Evolutionary conservation across 2,888 invertebrate species (phyloP).

Genomic region (Brassicogethes aeneus): DNA sequence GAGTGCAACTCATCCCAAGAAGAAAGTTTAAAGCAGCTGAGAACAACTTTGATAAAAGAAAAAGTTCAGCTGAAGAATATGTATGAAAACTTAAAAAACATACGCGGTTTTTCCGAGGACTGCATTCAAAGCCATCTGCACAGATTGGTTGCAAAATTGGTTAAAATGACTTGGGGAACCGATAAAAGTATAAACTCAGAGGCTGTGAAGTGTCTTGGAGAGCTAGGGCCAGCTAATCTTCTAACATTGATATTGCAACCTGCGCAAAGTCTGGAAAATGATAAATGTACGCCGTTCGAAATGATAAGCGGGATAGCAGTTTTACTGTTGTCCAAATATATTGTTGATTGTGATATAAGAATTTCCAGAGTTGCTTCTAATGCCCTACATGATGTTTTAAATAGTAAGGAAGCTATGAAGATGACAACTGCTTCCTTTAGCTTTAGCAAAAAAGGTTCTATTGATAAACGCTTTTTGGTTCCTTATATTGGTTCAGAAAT

Average conservation of each 20-base stretch:
- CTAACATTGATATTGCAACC: conserved; percentile 59
- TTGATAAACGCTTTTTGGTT: not conserved
- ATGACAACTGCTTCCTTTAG: conserved; percentile 17
- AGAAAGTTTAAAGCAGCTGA: conserved; percentile 48
- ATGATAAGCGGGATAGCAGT: conserved; percentile 45
- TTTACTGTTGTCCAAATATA: conserved; percentile 42
- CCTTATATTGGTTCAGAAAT: not conserved
- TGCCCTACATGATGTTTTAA: conserved; percentile 47
- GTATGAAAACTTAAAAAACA: conserved; percentile 45
- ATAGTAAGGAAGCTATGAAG: conserved; percentile 43
- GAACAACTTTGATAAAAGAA: conserved; percentile 44
- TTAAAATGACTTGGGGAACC: conserved; percentile 45
- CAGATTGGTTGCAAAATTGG: conserved; percentile 50
- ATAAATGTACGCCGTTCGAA: conserved; percentile 39
- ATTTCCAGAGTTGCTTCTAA: conserved; percentile 47
- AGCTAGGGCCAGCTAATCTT: conserved; percentile 66
- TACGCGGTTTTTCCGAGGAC: conserved; percentile 57
- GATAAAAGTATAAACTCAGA: conserved; percentile 47
- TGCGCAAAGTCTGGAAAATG: conserved; percentile 33
- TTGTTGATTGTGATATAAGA: conserved; percentile 48
- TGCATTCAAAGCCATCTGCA: conserved; percentile 54
- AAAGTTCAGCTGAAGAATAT: conserved; percentile 46
- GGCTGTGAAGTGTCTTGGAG: conserved; percentile 71
- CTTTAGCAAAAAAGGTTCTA: not conserved
- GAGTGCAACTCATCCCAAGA: conserved; percentile 35